Percentiles rank a stretch among this genome's conserved stretches.
Evolutionary conservation across 2,113 vertebrate genomes (phyloP).

Genomic region (Alethe castanea): DNA sequence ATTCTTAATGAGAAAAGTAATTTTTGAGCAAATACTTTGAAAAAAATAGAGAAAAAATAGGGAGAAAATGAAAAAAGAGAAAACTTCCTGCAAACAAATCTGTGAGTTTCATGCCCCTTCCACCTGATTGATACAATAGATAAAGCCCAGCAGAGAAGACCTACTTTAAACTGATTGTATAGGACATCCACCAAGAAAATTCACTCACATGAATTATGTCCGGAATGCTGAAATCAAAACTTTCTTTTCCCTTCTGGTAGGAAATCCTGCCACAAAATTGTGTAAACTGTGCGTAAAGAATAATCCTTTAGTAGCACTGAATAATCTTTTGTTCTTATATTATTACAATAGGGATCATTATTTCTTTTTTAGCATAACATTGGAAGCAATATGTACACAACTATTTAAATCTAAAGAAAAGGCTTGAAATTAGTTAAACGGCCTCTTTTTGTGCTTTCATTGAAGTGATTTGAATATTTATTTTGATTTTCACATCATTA

Average conservation of each 20-base stretch:
- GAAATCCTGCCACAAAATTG: neutral
- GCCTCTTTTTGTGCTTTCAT: neutral
- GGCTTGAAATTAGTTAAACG: neutral
- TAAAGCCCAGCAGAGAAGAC: neutral
- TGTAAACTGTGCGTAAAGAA: neutral
- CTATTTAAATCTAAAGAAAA: neutral
- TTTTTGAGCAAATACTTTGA: neutral
- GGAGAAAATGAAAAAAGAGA: neutral
- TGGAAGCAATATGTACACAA: neutral
- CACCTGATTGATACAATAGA: neutral
- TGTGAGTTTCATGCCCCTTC: neutral
- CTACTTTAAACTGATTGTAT: neutral
- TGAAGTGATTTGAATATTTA: neutral
- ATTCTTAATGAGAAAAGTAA: neutral
- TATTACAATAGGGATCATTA: neutral
- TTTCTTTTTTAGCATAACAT: neutral
- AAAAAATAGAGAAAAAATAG: neutral
- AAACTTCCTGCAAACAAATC: neutral
- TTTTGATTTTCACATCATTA: neutral
- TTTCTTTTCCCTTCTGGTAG: neutral
- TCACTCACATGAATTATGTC: neutral
- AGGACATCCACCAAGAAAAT: neutral
- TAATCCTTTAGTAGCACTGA: neutral
- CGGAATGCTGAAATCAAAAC: neutral
- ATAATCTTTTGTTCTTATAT: neutral